Base-by-base conservation (phyloP, 2,113 vertebrate species). In the Catharus fuscescens region DNA sequence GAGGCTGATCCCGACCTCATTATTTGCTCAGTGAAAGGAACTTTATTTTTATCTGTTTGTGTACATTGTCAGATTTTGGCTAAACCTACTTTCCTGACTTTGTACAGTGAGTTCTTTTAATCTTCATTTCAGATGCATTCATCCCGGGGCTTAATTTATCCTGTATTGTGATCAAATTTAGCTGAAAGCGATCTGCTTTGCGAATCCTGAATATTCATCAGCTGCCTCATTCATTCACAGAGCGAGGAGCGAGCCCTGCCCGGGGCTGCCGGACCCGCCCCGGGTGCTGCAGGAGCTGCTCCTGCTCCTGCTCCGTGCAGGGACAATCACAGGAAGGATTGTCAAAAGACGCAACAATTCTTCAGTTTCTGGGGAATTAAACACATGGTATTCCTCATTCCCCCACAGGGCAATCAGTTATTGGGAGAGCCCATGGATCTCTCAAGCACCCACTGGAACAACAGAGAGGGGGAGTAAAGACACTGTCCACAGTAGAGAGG, bases 131-230 rank as follows among this genome's bases (percentile, higher is more conserved):
- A 93, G 96, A 97, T 97, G 94, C 94, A 97, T 97, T 97, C 96
- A 96, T 97, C 96, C 94, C 94, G 1, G 59, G 53, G 86, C 97
- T 97, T 98, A 97, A 98, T 98, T 97, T 97, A 97, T 97, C 97
- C 94, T 3, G 36, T 88, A 96, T 97, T 97, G 95, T 97, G 97
- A 98, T 96, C 97, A 95, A 97, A 98, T 98, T 97, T 97, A 97
- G 97, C 98, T 85, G 88, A 96, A 95, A 97, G 97, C 25, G 54
- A 97, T 93, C 96, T 83, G 95, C 90, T 94, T 82, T 79, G 59
- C 96, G 79, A 78, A 59, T 94, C 26, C 54, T 95, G 92, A 96
- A 98, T 97, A 97, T 97, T 98, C 96, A 97, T 98, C 96, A 97
- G 90, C 90, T 52, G 16, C 87, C 94, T 98, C 95, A 86, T 97